phyloP scores from a whole-genome alignment of 2,113 vertebrate genomes.

The Nansenia antarctica region DNA sequence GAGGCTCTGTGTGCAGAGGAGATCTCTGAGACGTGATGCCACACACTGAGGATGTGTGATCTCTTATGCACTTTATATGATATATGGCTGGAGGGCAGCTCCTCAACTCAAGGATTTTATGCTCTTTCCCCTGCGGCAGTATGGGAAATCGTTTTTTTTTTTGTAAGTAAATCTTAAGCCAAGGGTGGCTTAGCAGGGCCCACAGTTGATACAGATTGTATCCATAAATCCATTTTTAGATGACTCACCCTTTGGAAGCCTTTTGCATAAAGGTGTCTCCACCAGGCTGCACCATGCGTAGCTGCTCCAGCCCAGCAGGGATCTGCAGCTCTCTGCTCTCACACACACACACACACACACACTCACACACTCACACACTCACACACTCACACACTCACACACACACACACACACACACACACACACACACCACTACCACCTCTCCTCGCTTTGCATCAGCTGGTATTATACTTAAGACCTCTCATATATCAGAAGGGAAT shows the following conservation, averaged over 20 bases:
- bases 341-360: slow-evolving; percentile 1
- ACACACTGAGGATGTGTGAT: background rate
- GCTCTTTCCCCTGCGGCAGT: background rate
- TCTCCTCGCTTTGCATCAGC: slow-evolving; percentile 43
- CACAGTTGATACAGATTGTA: background rate
- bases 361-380: background rate
- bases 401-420: background rate
- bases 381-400: background rate
- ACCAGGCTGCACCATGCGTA: no score
- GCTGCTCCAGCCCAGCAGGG: no score
- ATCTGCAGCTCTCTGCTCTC: no score
- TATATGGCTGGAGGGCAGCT: background rate
- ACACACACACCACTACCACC: slow-evolving; percentile 34
- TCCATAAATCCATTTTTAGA: slow-evolving; percentile 34
- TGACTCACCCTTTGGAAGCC: no score
- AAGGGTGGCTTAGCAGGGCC: slow-evolving; percentile 4
- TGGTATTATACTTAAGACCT: slow-evolving; percentile 62
- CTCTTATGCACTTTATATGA: background rate
- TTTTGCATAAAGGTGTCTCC: no score
- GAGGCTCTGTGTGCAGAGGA: background rate
- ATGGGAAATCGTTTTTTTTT: background rate
- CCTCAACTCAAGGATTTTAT: background rate
- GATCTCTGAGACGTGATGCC: background rate
- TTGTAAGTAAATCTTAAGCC: background rate
- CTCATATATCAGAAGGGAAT: slow-evolving; percentile 63